Conservation (phyloP, 2,888 invertebrate species). For the Cremastinae sp. region DNA sequence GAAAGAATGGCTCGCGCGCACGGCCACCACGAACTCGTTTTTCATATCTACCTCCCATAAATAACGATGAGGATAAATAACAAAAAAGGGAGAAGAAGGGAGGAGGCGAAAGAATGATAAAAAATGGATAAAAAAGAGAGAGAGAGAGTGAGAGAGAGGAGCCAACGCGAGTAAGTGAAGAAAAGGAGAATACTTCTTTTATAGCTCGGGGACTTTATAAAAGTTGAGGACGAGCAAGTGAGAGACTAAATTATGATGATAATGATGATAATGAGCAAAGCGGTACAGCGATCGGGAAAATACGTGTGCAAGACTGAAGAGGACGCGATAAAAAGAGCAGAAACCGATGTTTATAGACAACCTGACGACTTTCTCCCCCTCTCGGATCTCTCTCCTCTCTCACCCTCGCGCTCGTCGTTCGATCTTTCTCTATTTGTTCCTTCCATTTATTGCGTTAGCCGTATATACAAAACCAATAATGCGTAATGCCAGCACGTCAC, state of each 20-base stretch:
- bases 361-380: constrained; percentile 52
- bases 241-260: constrained; percentile 35
- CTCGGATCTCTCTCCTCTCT: constrained; percentile 8
- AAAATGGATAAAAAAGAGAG: constrained; percentile 11
- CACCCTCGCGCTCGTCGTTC: too few species aligned
- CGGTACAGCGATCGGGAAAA: constrained; percentile 37
- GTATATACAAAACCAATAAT: constrained; percentile 56
- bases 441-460: neutral
- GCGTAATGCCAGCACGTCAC: constrained; percentile 59
- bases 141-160: constrained; percentile 30
- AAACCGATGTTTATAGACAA: constrained; percentile 40
- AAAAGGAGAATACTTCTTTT: constrained; percentile 33
- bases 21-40: constrained; percentile 59
- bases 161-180: constrained; percentile 41
- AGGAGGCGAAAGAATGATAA: constrained; percentile 38
- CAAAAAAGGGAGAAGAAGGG: constrained; percentile 1
- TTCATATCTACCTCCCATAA: constrained; percentile 59
- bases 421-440: neutral
- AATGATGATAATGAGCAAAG: constrained; percentile 43
- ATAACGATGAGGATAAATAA: constrained; percentile 53
- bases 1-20: constrained; percentile 51
- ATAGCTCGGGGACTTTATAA: constrained; percentile 25
- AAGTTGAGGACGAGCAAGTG: constrained; percentile 16
- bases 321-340: constrained; percentile 7
- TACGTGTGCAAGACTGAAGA: neutral